Percentiles rank a stretch among this genome's conserved stretches.
Evolutionary conservation across 2,888 invertebrate species (phyloP).

Genomic region (Cerastis leucographa): DNA sequence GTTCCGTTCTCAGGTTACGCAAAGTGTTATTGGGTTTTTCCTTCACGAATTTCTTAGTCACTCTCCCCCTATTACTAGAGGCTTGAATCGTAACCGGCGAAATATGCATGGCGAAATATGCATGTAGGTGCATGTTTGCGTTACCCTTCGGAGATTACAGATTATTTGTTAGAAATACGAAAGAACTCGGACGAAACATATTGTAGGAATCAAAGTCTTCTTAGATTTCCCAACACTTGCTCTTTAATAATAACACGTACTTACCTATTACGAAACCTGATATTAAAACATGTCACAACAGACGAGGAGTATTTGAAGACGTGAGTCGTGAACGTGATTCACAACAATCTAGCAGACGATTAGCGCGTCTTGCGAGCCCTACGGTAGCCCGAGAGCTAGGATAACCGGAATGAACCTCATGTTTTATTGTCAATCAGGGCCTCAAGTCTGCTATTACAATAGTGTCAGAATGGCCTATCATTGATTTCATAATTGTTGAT

Average conservation of each 20-base stretch:
- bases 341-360: constrained; percentile 69
- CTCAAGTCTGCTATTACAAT: no score
- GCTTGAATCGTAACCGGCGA: not conserved
- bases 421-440: constrained; percentile 18
- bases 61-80: not conserved
- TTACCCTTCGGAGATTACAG: not conserved
- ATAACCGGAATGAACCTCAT: constrained; percentile 21
- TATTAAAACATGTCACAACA: constrained; percentile 74
- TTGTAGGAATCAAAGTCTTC: not conserved
- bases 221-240: constrained; percentile 35
- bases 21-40: not conserved
- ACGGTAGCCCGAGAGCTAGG: constrained; percentile 54
- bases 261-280: constrained; percentile 30
- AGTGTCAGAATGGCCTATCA: no score
- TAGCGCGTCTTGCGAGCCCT: constrained; percentile 60
- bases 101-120: not conserved
- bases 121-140: not conserved
- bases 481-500: no score
- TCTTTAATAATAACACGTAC: constrained; percentile 30
- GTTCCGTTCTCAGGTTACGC: not conserved
- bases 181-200: not conserved
- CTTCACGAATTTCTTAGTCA: not conserved
- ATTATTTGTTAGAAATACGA: not conserved
- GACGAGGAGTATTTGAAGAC: constrained; percentile 68
- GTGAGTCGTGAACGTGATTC: constrained; percentile 76